Conservation (phyloP, 2,113 vertebrate species). For the Cepphus grylle region DNA sequence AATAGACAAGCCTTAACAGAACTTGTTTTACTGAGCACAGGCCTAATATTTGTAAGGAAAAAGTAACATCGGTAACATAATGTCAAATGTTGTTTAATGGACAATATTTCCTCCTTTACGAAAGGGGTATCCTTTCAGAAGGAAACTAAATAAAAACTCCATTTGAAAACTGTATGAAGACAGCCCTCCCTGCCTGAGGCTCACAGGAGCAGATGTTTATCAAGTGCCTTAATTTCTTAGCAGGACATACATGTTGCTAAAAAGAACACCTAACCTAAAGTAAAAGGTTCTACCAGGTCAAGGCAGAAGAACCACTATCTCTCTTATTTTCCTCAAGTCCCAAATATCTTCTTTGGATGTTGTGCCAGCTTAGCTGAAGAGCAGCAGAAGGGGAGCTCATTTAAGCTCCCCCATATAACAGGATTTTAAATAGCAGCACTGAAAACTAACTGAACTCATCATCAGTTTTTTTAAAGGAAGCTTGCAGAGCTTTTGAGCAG, state of each 20-base stretch:
- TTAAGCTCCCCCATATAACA: not conserved
- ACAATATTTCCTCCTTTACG: not conserved
- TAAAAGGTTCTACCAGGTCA: not conserved
- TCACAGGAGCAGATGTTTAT: not conserved
- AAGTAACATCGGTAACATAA: not conserved
- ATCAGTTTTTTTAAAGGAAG: not conserved
- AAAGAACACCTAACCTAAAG: not conserved
- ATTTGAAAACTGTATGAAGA: not conserved
- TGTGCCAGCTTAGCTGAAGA: not conserved
- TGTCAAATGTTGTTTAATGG: not conserved
- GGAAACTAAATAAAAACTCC: not conserved
- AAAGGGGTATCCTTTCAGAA: not conserved
- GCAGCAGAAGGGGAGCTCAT: conserved; percentile 19
- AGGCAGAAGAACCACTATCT: not conserved
- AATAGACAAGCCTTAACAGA: not conserved
- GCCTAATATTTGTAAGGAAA: not conserved
- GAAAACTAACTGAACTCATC: not conserved
- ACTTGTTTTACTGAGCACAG: not conserved
- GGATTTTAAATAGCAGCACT: conserved; percentile 22
- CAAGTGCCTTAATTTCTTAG: not conserved
- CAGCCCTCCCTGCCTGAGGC: not conserved
- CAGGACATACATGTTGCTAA: not conserved
- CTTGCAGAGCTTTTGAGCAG: not conserved
- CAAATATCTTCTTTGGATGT: not conserved
- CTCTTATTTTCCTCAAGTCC: not conserved